Percentiles rank a stretch among this genome's conserved stretches.
These are phyloP conservation scores for Lepisosteus oculatus DNA, from an alignment of 2,113 vertebrate genomes.

Conservation along the genomic window DNA sequence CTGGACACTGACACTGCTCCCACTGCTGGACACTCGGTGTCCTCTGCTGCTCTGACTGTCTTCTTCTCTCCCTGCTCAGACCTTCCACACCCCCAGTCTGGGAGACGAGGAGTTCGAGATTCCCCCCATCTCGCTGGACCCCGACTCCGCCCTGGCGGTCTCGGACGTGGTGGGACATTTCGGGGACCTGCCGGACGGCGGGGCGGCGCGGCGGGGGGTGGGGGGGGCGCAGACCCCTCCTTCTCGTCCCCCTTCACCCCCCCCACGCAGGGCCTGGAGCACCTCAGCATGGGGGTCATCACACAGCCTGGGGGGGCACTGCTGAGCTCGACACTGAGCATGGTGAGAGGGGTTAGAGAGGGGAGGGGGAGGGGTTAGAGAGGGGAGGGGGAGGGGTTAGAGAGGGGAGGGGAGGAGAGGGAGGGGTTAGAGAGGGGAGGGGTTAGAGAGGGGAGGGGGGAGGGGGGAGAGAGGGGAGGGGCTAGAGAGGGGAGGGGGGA, in stretches of 20 bases:
- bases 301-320: constrained; percentile 73
- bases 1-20: no score
- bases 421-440: no score
- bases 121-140: constrained; percentile 83
- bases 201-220: constrained; percentile 57
- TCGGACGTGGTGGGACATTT: constrained; percentile 82
- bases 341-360: constrained; percentile 41
- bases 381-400: no score
- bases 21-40: neutral
- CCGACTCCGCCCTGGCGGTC: constrained; percentile 79
- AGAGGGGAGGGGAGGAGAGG: no score
- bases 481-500: no score
- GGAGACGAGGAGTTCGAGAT: constrained; percentile 93
- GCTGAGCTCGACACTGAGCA: constrained; percentile 48
- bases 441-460: no score
- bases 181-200: constrained; percentile 73
- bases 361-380: no score
- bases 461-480: neutral
- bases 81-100: constrained; percentile 86
- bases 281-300: constrained; percentile 80
- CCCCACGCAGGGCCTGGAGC: constrained; percentile 66
- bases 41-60: neutral
- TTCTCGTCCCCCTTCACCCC: constrained; percentile 64
- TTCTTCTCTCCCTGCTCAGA: constrained; percentile 53
- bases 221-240: constrained; percentile 66